Base-by-base conservation (phyloP, 2,888 invertebrate genomes). In the Oscheius sp. region DNA sequence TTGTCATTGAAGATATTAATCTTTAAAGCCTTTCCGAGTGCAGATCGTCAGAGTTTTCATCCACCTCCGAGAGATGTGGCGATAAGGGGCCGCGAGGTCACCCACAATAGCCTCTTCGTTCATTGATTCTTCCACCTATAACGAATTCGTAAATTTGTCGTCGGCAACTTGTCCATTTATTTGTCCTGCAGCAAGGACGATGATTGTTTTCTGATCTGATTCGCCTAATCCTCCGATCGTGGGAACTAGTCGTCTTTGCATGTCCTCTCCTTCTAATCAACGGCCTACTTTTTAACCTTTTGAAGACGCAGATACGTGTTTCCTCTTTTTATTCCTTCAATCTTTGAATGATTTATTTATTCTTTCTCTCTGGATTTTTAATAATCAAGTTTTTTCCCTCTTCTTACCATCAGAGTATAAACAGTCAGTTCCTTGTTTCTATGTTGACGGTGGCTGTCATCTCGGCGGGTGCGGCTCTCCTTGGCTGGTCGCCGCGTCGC, bases 171-270 rank as follows among this genome's bases (percentile, higher is more conserved):
- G 59, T 44, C 59, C n/a, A 12, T 17, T 28, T 59, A 28, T 41
- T 59, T 59, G 59, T 59, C 41, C 28, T 44, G 9, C 28, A 14
- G 33, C 24, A 22, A 22, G n/a, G 33, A 26, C 30, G 12, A 44
- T 41, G 44, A 59, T 59, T 59, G 59, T 59, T 59, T 59, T 41
- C 59, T 59, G 59, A 59, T 59, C 44, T 44, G 59, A 59, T 44
- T 59, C 36, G 22, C 9, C 56, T 59, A 59, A 59, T 59, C 59
- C 59, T 44, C 54, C 51, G 51, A 28, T 32, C 54, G 57, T 38
- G 59, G 28, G 59, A 59, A 59, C 59, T 44, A 59, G 59, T 59
- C 59, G 41, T n/a, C n/a, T n/a, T n/a, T n/a, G n/a, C n/a, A n/a
- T n/a, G n/a, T n/a, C n/a, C n/a, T n/a, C n/a, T n/a, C n/a, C n/a